Evolutionary conservation across 2,888 invertebrate genomes (phyloP), one percentile per base, ranked within the genome.

Genomic region (Empis stercorea): DNA sequence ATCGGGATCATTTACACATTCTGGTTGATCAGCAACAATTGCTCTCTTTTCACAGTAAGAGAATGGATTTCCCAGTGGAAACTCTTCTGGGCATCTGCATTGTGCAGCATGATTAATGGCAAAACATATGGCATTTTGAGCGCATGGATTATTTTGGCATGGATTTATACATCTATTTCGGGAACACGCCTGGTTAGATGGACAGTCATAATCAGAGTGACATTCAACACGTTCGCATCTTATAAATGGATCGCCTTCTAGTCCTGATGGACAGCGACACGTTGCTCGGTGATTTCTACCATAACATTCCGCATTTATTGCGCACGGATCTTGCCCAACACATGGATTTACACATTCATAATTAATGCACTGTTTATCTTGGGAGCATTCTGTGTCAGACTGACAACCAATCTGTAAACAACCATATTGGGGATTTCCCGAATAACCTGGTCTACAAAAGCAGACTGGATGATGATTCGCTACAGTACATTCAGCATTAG

Each of bases 391-490:
- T 38, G 76, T 78, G 63, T 92, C 87, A 17, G 81, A 79, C 61
- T 83, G 78, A 63, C 93, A 93, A 45, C 85, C 87, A 60, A 87
- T 75, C 74, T 85, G 84, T 23, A 76, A 72, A 61, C 92, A 92
- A 44, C 85, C 86, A 47, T 75, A 74, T 68, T 86, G 87, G 16
- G 89, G 87, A 66, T 88, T 87, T 60, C 91, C 92, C 37, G 87
- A 86, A 65, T 79, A 89, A 44, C 87, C 88, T 34, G 81, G 76
- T 59, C 78, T 76, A 64, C 92, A 93, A 58, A 76, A 81, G 64
- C 92, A 93, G 14, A 85, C 81, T 14, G 91, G 87, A 67, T 87
- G 86, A 63, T 93, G 92, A 65, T 86, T 80, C 45, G 78, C 72
- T 11, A 92, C 87, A 49, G 74, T 74, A 63, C 93, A 93, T 56